These are phyloP conservation scores for Acronicta leporina DNA, from an alignment of 2,888 invertebrate species.

Conservation along the genomic window DNA sequence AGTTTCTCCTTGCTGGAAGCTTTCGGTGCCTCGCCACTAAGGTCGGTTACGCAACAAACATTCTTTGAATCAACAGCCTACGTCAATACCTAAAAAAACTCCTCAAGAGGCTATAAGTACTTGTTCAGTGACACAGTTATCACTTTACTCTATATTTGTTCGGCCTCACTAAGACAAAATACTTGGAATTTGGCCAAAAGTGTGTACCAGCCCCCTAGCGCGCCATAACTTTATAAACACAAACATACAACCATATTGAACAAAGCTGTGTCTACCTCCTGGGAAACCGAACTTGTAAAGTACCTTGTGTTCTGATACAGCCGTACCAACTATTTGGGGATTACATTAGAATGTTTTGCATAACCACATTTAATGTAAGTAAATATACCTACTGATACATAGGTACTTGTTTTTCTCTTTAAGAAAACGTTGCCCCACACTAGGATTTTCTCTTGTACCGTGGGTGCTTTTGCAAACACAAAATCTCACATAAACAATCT, in stretches of 20 bases:
- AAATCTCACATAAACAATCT: no score
- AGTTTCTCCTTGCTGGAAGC: no score
- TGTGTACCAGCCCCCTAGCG: slow-evolving; percentile 30
- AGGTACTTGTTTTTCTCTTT: no score
- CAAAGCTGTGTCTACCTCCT: slow-evolving; percentile 11
- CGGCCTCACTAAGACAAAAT: slow-evolving; percentile 42
- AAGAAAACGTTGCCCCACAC: no score
- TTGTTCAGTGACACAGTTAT: slow-evolving; percentile 3
- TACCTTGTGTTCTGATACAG: background rate
- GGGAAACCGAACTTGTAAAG: slow-evolving; percentile 16
- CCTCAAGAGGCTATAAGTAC: background rate
- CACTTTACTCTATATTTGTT: slow-evolving; percentile 40
- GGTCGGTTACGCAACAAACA: no score
- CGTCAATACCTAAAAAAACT: no score
- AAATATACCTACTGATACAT: no score
- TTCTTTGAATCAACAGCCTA: no score
- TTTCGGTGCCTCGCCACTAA: no score
- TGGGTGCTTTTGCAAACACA: no score
- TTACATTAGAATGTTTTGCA: background rate
- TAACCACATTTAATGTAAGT: no score
- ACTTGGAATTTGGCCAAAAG: slow-evolving; percentile 53
- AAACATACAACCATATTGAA: slow-evolving; percentile 28
- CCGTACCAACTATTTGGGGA: background rate
- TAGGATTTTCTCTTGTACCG: no score
- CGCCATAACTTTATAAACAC: slow-evolving; percentile 34